Conservation (phyloP, 1,140 invertebrate genomes). For the Hetaerina americana region DNA sequence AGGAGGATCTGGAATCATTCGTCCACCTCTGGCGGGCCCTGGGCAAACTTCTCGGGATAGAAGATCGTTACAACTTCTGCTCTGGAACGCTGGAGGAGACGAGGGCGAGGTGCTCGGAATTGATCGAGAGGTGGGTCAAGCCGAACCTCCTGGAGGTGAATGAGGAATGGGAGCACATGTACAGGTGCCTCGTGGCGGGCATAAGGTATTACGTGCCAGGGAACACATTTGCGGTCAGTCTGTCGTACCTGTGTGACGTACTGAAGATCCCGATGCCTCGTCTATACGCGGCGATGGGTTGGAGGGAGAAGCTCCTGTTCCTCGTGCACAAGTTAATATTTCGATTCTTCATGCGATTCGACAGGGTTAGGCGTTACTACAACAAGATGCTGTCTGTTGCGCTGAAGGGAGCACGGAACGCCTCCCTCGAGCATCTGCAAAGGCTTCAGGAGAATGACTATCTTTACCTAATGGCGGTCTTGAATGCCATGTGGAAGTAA, state of each 20-base stretch:
- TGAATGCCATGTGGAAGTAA: too few relatives aligned
- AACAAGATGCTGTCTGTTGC: neutral
- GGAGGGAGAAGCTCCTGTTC: neutral
- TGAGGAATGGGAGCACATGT: slow-evolving; percentile 33
- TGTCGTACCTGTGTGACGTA: neutral
- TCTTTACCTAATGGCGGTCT: too few relatives aligned
- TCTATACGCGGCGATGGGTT: neutral
- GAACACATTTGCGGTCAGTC: slow-evolving; percentile 17
- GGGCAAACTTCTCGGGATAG: slow-evolving; percentile 32
- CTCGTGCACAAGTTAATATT: neutral
- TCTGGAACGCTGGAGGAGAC: neutral
- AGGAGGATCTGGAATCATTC: slow-evolving; percentile 28
- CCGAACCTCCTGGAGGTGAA: slow-evolving; percentile 27
- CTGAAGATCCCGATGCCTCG: neutral
- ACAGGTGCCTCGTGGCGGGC: slow-evolving; percentile 26
- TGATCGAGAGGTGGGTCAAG: slow-evolving; percentile 26
- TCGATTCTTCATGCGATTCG: neutral
- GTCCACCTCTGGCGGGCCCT: slow-evolving; percentile 35
- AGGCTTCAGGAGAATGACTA: neutral
- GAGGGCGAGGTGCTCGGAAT: slow-evolving; percentile 16
- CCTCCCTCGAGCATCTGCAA: neutral
- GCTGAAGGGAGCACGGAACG: neutral
- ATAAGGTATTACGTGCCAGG: slow-evolving; percentile 24
- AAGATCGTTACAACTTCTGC: slow-evolving; percentile 20
- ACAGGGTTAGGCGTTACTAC: neutral